These are phyloP conservation scores for Cactoblastis cactorum DNA, from an alignment of 2,888 invertebrate species.

Conservation along the genomic window DNA sequence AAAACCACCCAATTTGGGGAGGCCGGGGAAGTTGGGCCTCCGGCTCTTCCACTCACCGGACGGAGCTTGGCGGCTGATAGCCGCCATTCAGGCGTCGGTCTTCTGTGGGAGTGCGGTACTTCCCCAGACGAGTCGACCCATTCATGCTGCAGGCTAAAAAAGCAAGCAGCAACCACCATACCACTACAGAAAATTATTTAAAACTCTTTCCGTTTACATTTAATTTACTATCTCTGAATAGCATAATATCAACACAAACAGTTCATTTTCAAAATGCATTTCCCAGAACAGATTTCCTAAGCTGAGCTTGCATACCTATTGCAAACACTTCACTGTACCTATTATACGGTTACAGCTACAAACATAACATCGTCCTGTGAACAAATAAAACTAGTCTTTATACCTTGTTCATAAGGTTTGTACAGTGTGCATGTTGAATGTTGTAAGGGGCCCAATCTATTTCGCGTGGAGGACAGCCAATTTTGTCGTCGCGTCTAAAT, in stretches of 20 bases:
- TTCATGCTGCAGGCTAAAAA: too few relatives aligned
- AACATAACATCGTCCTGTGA: conserved; percentile 20
- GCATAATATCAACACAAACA: background rate
- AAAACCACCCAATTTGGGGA: too few relatives aligned
- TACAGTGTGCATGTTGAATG: conserved; percentile 8
- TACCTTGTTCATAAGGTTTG: conserved; percentile 17
- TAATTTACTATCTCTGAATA: background rate
- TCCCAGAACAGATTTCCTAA: conserved; percentile 4
- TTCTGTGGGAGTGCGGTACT: too few relatives aligned
- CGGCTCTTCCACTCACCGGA: too few relatives aligned
- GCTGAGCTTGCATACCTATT: conserved; percentile 17
- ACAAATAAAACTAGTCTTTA: conserved; percentile 27
- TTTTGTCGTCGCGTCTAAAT: conserved; percentile 45
- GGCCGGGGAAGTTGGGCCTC: too few relatives aligned
- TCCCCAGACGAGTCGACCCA: too few relatives aligned
- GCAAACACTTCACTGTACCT: conserved; percentile 31
- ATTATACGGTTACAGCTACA: conserved; percentile 37
- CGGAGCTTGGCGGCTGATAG: too few relatives aligned
- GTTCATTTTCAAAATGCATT: conserved; percentile 3
- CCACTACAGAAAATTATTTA: background rate
- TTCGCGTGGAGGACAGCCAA: conserved; percentile 55
- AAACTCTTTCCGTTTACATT: background rate
- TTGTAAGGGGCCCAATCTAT: conserved; percentile 48
- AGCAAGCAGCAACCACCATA: background rate
- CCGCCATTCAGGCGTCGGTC: too few relatives aligned